phyloP scores from a whole-genome alignment of 2,113 vertebrate species.

The Vombatus ursinus region DNA sequence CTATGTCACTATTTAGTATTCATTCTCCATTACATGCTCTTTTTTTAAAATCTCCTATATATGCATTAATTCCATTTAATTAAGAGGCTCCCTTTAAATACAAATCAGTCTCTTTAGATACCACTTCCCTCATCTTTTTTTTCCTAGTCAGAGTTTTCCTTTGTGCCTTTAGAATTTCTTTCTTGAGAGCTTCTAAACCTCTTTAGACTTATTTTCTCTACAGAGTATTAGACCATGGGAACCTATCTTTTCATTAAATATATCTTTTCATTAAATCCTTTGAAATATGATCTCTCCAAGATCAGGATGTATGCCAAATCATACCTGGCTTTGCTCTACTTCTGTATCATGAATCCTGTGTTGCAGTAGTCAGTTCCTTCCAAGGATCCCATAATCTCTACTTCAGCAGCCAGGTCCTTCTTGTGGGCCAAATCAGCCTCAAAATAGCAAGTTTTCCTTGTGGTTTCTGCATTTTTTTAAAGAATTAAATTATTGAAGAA shows the following conservation, averaged over 20 bases:
- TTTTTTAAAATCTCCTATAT: not conserved
- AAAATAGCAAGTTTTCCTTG: slow-evolving; percentile 16
- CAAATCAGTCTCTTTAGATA: not conserved
- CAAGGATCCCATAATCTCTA: slow-evolving; percentile 2
- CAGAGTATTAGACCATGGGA: not conserved
- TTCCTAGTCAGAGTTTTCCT: not conserved
- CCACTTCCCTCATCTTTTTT: not conserved
- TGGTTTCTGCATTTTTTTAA: not conserved
- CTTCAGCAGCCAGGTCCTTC: slow-evolving; percentile 7
- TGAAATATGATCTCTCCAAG: not conserved
- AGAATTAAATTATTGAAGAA: not conserved
- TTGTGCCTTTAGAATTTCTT: not conserved
- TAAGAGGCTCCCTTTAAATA: not conserved
- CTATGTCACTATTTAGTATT: not conserved
- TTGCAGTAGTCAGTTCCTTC: slow-evolving; percentile 24
- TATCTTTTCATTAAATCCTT: not conserved
- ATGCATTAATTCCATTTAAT: not conserved
- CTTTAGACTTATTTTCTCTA: not conserved
- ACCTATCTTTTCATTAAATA: not conserved
- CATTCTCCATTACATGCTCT: not conserved
- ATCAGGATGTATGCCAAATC: not conserved
- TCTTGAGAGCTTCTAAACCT: not conserved
- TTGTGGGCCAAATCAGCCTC: slow-evolving; percentile 41
- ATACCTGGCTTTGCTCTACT: not conserved
- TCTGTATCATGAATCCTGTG: not conserved